A percentile compares a stretch with the other conserved stretches of the same genome.
Conservation (phyloP, 1,140 invertebrate species). For the Tetragnatha versicolor region DNA sequence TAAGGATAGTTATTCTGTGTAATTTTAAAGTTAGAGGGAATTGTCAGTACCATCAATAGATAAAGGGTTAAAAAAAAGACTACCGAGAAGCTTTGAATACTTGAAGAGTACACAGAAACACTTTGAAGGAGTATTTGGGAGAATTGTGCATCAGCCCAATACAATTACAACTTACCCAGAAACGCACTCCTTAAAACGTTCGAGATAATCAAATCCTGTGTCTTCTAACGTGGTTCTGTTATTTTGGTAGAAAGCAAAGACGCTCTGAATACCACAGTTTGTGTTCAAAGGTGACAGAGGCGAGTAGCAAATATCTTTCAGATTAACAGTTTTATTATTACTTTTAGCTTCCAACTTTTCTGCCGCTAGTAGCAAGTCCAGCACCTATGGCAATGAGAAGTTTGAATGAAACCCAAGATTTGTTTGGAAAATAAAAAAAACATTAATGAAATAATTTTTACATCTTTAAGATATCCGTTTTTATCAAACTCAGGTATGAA, state of each 20-base stretch:
- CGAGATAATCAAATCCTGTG: constrained; percentile 75
- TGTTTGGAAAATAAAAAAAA: constrained; percentile 12
- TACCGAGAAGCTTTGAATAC: no score
- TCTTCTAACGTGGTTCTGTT: constrained; percentile 64
- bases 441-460: neutral
- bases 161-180: constrained; percentile 61
- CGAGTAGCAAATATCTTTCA: constrained; percentile 91
- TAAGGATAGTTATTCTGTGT: no score
- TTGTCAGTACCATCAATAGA: no score
- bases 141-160: no score
- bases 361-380: constrained; percentile 78
- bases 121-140: no score
- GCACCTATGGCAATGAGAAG: constrained; percentile 64
- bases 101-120: no score
- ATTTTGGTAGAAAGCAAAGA: constrained; percentile 90
- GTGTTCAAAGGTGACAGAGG: constrained; percentile 73
- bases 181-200: constrained; percentile 73
- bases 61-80: no score
- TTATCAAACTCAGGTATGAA: no score
- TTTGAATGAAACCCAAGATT: neutral
- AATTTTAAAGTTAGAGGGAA: no score
- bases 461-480: no score
- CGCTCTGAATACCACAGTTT: constrained; percentile 84
- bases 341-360: constrained; percentile 59
- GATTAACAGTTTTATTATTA: constrained; percentile 62